These are phyloP conservation scores for Andrena bucephala DNA, from an alignment of 2,888 invertebrate genomes.

Conservation along the genomic window DNA sequence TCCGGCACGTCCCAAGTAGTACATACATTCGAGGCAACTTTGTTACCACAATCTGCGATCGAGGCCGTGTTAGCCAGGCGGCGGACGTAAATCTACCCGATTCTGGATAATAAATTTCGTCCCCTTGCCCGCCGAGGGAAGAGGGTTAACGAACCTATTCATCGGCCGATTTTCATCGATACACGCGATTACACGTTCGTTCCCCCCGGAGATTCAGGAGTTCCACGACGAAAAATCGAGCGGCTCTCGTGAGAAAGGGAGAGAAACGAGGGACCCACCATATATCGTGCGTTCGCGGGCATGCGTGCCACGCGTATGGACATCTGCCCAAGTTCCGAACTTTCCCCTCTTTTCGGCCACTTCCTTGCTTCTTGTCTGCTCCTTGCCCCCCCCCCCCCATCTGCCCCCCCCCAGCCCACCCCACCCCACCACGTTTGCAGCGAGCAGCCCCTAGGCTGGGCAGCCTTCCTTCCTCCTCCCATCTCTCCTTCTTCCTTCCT, in stretches of 20 bases:
- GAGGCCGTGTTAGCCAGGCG: constrained; percentile 8
- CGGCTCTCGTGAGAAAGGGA: constrained; percentile 66
- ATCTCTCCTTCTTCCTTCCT: constrained; percentile 74
- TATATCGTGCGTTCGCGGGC: constrained; percentile 18
- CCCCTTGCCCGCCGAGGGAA: neutral
- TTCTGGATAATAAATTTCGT: constrained; percentile 46
- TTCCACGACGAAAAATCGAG: constrained; percentile 53
- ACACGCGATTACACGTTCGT: constrained; percentile 41
- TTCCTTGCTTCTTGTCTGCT: constrained; percentile 63
- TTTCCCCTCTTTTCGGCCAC: constrained; percentile 68
- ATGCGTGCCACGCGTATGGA: constrained; percentile 52
- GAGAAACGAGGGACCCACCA: constrained; percentile 50
- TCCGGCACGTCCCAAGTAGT: neutral
- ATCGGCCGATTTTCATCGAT: constrained; percentile 41
- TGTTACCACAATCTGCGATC: neutral
- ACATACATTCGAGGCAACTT: neutral
- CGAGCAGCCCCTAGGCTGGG: constrained; percentile 58
- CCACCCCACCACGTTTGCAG: constrained; percentile 52
- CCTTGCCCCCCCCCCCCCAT: constrained; percentile 14
- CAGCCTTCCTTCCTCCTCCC: constrained; percentile 59
- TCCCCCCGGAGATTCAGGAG: constrained; percentile 39
- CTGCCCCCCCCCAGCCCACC: neutral
- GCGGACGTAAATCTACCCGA: constrained; percentile 18
- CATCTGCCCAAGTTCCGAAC: constrained; percentile 72
- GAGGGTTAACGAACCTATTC: constrained; percentile 63